Evolutionary conservation across 92 coral and sea anemone genomes (phyloP), one percentile per base, ranked within the genome.

Genomic region (Parazoanthus atlanticus): DNA sequence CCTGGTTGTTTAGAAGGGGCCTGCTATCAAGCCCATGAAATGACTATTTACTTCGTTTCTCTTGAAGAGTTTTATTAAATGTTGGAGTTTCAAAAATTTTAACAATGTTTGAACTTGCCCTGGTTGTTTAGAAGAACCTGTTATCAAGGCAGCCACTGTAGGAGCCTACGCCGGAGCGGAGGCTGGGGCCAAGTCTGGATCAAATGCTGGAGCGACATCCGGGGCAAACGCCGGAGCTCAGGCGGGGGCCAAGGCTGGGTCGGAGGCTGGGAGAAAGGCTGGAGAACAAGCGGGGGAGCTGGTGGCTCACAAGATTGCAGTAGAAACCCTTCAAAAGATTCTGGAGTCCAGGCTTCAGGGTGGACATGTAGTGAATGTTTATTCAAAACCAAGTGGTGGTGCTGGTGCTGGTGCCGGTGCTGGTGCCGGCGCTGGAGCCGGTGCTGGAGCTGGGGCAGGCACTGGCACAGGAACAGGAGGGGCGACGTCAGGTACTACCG

Each of bases 161-260:
- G 87, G 87, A 41, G 87, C 87, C 21, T 67, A 70, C 40, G 87
- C 87, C 28, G 87, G 87, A 31, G 87, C 87, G 65, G 31, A 69
- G 58, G 87, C 87, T 29, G 87, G 87, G 28, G 52, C 74, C 78
- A 70, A 28, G 17, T 84, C 78, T 15, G 87, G 87, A 16, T 29
- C 66, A 10, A 84, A 30, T 10, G 87, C 87, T 25, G 87, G 87
- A 2, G 87, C 87, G n/a, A 84, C 64, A 46, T 84, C 87, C 8
- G 87, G 87, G 15, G 87, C 87, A 28, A 43, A 21, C 3, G 87
- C 87, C 67, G 87, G 87, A 1, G 87, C 87, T 3, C 74, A 70
- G 15, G 87, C 87, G 19, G 87, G 87, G 15, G 87, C 87, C 78
- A 84, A 84, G 77, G 87, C 87, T 21, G 87, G 87, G 23, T 38